phyloP scores from a whole-genome alignment of 2,113 vertebrate species.

The Mugil cephalus region DNA sequence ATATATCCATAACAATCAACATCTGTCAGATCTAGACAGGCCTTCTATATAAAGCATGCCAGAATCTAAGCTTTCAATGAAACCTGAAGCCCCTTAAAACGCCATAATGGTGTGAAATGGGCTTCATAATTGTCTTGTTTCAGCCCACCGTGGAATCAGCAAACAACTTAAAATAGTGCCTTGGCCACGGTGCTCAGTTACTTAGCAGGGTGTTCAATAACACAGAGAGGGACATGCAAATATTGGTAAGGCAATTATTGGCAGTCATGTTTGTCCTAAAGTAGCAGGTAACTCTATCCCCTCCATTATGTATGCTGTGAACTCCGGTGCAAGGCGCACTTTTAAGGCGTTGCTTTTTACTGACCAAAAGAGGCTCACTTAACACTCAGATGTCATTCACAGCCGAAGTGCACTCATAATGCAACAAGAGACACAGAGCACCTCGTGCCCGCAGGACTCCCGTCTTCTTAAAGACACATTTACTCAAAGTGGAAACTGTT shows the following conservation, averaged over 20 bases:
- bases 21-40: conserved; percentile 7
- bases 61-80: conserved; percentile 56
- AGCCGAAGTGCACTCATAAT: conserved; percentile 77
- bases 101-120: conserved; percentile 77
- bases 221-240: conserved; percentile 83
- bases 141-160: conserved; percentile 72
- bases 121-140: conserved; percentile 76
- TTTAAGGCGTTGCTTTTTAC: conserved; percentile 75
- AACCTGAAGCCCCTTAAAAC: conserved; percentile 66
- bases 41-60: conserved; percentile 9
- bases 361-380: conserved; percentile 77
- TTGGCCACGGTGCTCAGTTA: conserved; percentile 66
- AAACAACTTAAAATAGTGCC: conserved; percentile 82
- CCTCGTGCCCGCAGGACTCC: conserved; percentile 57
- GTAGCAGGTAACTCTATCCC: conserved; percentile 84
- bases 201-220: conserved; percentile 82
- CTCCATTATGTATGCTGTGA: conserved; percentile 80
- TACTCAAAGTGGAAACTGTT: conserved; percentile 34
- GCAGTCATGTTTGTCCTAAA: conserved; percentile 79
- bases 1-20: conserved; percentile 18
- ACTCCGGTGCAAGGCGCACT: conserved; percentile 69
- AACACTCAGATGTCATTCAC: conserved; percentile 71
- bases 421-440: conserved; percentile 70
- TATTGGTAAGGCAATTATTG: conserved; percentile 85
- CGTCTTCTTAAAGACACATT: conserved; percentile 51